These are phyloP conservation scores for Rugalucina vietnamica DNA, from an alignment of 2,888 invertebrate species.

Conservation along the genomic window DNA sequence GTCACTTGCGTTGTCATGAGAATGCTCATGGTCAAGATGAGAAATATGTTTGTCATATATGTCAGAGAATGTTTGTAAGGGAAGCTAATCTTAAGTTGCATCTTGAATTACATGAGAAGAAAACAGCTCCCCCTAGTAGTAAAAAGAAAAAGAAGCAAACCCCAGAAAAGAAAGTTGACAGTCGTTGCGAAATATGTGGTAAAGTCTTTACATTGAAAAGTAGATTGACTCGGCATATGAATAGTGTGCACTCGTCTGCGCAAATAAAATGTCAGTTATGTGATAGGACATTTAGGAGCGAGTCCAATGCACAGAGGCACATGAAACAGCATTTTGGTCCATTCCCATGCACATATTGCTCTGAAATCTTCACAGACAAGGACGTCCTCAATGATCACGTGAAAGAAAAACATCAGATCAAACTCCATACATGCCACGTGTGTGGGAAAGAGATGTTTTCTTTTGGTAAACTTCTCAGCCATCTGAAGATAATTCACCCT, in stretches of 20 bases:
- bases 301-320: not conserved
- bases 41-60: conserved; percentile 5
- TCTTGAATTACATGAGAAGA: not conserved
- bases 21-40: not conserved
- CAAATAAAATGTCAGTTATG: not conserved
- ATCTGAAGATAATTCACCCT: not conserved
- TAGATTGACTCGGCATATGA: not conserved
- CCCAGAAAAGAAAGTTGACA: not conserved
- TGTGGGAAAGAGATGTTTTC: not conserved
- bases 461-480: not conserved
- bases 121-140: not conserved
- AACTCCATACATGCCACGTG: not conserved
- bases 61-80: conserved; percentile 6
- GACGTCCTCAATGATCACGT: not conserved
- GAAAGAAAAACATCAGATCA: not conserved
- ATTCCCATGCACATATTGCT: not conserved
- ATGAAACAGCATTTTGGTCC: conserved; percentile 4
- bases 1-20: conserved; percentile 5
- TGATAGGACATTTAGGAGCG: not conserved
- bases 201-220: not conserved
- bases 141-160: not conserved
- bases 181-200: not conserved
- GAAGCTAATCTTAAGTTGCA: not conserved
- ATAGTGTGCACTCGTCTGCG: not conserved
- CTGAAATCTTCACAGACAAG: not conserved